Percentiles rank a stretch among this genome's conserved stretches.
Conservation (phyloP, 2,113 vertebrate genomes). For the Calidris pugnax region DNA sequence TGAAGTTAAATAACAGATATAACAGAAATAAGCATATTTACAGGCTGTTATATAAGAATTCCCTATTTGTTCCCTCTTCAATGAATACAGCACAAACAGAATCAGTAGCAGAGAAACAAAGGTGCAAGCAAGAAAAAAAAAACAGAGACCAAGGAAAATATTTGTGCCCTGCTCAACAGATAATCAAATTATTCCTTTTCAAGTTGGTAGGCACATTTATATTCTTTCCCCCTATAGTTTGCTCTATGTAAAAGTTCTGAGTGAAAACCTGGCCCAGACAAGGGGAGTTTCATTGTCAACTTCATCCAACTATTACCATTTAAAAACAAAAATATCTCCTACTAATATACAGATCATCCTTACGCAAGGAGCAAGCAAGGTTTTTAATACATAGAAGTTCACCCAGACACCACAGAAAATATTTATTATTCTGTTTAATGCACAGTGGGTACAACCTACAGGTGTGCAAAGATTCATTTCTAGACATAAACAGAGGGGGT, state of each 20-base stretch:
- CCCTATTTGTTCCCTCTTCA: background rate
- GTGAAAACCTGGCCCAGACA: background rate
- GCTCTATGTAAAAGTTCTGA: background rate
- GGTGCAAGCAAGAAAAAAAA: background rate
- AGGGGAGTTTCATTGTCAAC: background rate
- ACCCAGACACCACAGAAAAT: background rate
- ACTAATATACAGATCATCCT: accelerated
- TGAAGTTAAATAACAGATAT: background rate
- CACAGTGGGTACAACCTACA: background rate
- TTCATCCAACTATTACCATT: background rate
- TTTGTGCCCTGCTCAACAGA: background rate
- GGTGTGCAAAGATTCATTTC: background rate
- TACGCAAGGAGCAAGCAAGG: background rate
- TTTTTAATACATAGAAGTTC: background rate
- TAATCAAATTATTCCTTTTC: background rate
- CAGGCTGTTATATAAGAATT: background rate
- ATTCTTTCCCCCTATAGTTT: background rate
- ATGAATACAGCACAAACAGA: background rate
- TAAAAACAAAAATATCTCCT: background rate
- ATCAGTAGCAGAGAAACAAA: background rate
- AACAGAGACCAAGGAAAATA: background rate
- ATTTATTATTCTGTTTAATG: background rate
- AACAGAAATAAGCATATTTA: slow-evolving; percentile 14
- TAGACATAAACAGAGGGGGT: background rate
- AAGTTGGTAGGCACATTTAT: background rate